phyloP scores from a whole-genome alignment of 2,797 vertebrate genomes.

The Gymnothorax reevesii region DNA sequence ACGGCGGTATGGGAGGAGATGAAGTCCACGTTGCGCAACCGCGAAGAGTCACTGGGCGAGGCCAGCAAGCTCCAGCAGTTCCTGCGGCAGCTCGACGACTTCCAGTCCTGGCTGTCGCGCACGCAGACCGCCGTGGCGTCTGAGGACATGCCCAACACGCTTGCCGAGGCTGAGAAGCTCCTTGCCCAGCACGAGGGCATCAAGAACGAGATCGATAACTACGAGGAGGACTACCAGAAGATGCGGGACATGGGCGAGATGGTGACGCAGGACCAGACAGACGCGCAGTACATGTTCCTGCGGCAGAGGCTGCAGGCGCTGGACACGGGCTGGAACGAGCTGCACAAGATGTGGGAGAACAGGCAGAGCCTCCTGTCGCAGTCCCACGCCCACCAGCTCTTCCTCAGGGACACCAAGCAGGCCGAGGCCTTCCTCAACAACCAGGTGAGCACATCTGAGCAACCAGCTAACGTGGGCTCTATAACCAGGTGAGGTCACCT shows the following conservation, averaged over 20 bases:
- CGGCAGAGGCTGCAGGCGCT: slow-evolving; percentile 92
- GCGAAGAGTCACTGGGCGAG: slow-evolving; percentile 93
- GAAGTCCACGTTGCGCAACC: slow-evolving; percentile 91
- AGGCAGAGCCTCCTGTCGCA: slow-evolving; percentile 93
- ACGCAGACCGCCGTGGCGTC: slow-evolving; percentile 96
- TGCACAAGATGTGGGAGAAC: slow-evolving; percentile 99
- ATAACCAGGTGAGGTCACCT: background rate
- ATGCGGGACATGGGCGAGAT: slow-evolving; percentile 99
- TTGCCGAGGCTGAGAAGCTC: slow-evolving; percentile 93
- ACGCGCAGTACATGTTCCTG: slow-evolving; percentile 97
- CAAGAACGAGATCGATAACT: slow-evolving; percentile 95
- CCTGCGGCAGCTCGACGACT: slow-evolving; percentile 93
- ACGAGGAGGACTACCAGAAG: slow-evolving; percentile 97
- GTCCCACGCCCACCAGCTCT: slow-evolving; percentile 95
- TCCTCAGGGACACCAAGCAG: slow-evolving; percentile 92
- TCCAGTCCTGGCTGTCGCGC: slow-evolving; percentile 96
- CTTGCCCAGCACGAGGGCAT: slow-evolving; percentile 94
- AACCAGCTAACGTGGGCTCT: background rate
- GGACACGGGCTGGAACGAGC: slow-evolving; percentile 97
- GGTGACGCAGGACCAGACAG: slow-evolving; percentile 96
- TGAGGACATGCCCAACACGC: slow-evolving; percentile 95
- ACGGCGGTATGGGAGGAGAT: slow-evolving; percentile 92
- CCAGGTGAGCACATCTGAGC: slow-evolving; percentile 60
- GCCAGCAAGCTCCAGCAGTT: slow-evolving; percentile 98
- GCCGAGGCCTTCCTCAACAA: slow-evolving; percentile 84